Evolutionary conservation across 2,888 invertebrate genomes (phyloP).

Genomic region (Melieria omissa): DNA sequence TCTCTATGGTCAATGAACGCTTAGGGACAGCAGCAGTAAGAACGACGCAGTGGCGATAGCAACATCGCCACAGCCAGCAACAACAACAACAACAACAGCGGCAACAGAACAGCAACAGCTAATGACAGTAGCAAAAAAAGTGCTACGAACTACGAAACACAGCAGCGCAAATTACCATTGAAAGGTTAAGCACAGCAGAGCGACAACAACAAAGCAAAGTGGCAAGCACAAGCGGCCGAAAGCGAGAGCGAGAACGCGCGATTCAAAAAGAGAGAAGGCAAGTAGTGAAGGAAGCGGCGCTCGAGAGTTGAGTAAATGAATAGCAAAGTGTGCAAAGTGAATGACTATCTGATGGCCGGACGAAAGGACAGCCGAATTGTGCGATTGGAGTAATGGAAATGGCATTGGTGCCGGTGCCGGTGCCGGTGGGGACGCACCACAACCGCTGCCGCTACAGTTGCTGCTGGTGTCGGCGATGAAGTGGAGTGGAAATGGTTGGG

Average conservation of each 20-base stretch:
- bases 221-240: slow-evolving; percentile 17
- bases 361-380: too few species aligned
- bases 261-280: too few species aligned
- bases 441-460: too few species aligned
- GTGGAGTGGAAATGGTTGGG: too few species aligned
- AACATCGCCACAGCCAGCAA: background rate
- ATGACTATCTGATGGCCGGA: too few species aligned
- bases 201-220: slow-evolving; percentile 25
- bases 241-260: slow-evolving; percentile 36
- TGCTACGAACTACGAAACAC: slow-evolving; percentile 9
- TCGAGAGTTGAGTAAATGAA: too few species aligned
- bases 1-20: slow-evolving; percentile 33
- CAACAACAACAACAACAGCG: slow-evolving; percentile 19
- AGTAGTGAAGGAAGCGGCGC: too few species aligned
- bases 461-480: too few species aligned
- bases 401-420: too few species aligned
- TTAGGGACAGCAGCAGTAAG: slow-evolving; percentile 7
- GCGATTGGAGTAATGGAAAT: too few species aligned
- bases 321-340: too few species aligned
- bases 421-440: too few species aligned
- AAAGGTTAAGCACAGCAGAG: slow-evolving; percentile 22
- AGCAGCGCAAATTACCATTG: background rate
- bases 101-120: slow-evolving; percentile 13
- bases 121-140: slow-evolving; percentile 10
- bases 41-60: background rate